Evolutionary conservation across 2,888 invertebrate genomes (phyloP).

Genomic region (Rhorus exstirpatorius): DNA sequence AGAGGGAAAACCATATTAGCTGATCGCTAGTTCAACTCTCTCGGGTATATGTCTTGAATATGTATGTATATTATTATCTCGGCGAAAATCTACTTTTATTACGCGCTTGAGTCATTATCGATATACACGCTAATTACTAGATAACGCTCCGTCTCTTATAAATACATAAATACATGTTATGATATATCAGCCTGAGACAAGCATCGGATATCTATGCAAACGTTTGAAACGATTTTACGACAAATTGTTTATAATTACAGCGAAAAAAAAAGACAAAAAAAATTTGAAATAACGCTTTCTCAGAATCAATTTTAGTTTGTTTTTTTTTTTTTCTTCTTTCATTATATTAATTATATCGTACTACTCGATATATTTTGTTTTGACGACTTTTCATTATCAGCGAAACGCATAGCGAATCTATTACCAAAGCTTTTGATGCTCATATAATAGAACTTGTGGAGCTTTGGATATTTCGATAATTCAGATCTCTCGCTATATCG

Average conservation of each 20-base stretch:
- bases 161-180: not conserved
- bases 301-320: constrained; percentile 21
- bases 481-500: not conserved
- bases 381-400: not conserved
- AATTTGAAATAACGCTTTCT: not conserved
- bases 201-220: constrained; percentile 15
- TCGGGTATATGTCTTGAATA: constrained; percentile 6
- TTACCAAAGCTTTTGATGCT: not conserved
- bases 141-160: constrained; percentile 41
- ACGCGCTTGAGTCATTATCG: constrained; percentile 50
- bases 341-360: no score
- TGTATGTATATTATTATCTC: constrained; percentile 18
- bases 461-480: constrained; percentile 18
- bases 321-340: no score
- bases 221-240: constrained; percentile 22
- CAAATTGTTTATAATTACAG: constrained; percentile 30
- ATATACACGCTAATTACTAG: constrained; percentile 59
- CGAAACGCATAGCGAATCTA: not conserved
- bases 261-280: not conserved
- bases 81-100: constrained; percentile 27
- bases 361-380: not conserved
- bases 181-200: constrained; percentile 16
- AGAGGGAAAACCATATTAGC: constrained; percentile 18
- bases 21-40: constrained; percentile 35
- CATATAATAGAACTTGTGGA: not conserved